Base-by-base conservation (phyloP, 2,797 vertebrate genomes). In the Acanthurus leucopareius region DNA sequence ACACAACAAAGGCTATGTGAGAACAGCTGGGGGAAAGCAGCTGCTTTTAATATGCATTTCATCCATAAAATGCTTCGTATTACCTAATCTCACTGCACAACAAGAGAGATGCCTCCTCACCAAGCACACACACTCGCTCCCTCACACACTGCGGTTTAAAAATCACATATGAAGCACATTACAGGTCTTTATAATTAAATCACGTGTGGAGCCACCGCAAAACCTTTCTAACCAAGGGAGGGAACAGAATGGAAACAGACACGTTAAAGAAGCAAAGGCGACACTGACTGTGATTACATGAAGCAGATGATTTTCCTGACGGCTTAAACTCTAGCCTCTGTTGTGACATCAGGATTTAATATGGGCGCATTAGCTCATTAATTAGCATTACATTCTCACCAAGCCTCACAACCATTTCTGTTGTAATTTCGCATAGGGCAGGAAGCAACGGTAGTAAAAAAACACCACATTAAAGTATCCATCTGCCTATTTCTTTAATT, bases 31-130 rank as follows among this genome's bases (percentile, higher is more conserved):
- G 10, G 54, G 28, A 75, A 76, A 80, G 64, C 92, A 93, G 88
- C 90, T 93, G 91, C 82, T 82, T 91, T 69, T 77, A 93, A 93
- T 92, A 89, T 90, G 75, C 28, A 59, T 71, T 86, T 82, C 80
- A 79, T 75, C 80, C 77, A 87, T 90, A 86, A 91, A 90, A 86
- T 79, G 22, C 69, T 68, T 77, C 79, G 73, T 69, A 88, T 91
- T 88, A 85, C 83, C 86, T 84, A 90, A 92, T 90, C 82, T 56
- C 42, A 40, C 45, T 49, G 74, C 85, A 82, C 78, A 91, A 88
- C 84, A 87, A 66, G 77, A 69, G 72, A 67, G 75, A 76, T 86
- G 79, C 86, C 87, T 82, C 81, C 82, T 84, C 82, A 86, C 80
- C 71, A 77, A 53, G 56, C 58, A 52, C 80, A 59, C 82, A 68